These are phyloP conservation scores for Uria aalge DNA, from an alignment of 2,113 vertebrate species.

Conservation along the genomic window DNA sequence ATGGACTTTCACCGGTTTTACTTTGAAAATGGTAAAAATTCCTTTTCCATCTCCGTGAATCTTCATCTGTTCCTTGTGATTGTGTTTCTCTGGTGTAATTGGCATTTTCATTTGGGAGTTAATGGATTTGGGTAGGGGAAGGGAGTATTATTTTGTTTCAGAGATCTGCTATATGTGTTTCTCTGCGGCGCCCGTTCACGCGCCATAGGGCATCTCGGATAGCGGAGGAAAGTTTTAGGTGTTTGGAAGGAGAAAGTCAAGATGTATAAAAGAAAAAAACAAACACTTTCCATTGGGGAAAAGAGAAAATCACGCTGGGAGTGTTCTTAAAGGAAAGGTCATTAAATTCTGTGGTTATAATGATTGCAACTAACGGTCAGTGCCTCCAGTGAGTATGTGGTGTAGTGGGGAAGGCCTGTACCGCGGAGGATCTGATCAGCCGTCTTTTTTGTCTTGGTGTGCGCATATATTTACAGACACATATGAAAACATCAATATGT, in stretches of 20 bases:
- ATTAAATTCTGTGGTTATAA: not conserved
- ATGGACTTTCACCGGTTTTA: conserved; percentile 98
- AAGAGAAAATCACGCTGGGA: not conserved
- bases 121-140: not conserved
- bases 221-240: not conserved
- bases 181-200: not conserved
- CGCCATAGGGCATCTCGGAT: not conserved
- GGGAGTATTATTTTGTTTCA: not conserved
- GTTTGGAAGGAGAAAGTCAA: not conserved
- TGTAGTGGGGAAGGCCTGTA: not conserved
- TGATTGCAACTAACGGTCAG: not conserved
- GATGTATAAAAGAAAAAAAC: not conserved
- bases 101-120: not conserved
- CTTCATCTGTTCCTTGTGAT: not conserved
- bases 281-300: not conserved
- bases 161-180: not conserved
- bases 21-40: conserved; percentile 90
- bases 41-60: not conserved
- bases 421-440: not conserved
- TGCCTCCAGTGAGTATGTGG: not conserved
- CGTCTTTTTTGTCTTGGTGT: not conserved
- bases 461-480: not conserved
- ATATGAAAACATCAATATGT: not conserved
- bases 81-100: not conserved
- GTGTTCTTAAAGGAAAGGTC: not conserved